Conservation (phyloP, 2,113 vertebrate genomes). For the Pluvianellus socialis region DNA sequence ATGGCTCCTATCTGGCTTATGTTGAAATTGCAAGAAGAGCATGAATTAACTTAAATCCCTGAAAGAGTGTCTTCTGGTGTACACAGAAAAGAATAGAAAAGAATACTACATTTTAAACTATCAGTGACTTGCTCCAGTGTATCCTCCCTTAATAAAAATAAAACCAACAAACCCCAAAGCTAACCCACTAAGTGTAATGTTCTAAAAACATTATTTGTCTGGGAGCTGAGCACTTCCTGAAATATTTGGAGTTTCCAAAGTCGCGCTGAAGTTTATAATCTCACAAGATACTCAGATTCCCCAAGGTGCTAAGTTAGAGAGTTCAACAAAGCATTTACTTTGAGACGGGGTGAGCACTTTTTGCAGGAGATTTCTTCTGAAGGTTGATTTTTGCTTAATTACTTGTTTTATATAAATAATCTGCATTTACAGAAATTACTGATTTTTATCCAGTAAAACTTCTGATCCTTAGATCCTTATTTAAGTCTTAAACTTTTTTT, state of each 20-base stretch:
- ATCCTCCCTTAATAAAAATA: neutral
- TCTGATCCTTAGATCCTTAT: neutral
- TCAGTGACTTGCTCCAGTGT: neutral
- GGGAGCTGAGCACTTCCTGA: neutral
- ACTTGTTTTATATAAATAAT: neutral
- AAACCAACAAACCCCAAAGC: fast-evolving
- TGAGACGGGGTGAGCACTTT: neutral
- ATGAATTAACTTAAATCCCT: neutral
- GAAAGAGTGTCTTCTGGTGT: neutral
- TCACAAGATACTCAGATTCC: neutral
- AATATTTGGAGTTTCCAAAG: neutral
- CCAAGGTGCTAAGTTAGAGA: neutral
- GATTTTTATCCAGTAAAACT: neutral
- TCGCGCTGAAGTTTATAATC: neutral
- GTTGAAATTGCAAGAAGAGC: neutral
- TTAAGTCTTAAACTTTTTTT: too few relatives aligned
- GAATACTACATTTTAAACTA: neutral
- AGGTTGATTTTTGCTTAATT: neutral
- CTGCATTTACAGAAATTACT: neutral
- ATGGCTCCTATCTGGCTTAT: neutral
- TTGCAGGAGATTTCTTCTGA: neutral
- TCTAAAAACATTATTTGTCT: neutral
- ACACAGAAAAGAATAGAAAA: neutral
- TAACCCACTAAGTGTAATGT: neutral
- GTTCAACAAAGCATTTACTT: neutral